Conservation (phyloP, 2,888 invertebrate species). For the Metacarcinus magister region DNA sequence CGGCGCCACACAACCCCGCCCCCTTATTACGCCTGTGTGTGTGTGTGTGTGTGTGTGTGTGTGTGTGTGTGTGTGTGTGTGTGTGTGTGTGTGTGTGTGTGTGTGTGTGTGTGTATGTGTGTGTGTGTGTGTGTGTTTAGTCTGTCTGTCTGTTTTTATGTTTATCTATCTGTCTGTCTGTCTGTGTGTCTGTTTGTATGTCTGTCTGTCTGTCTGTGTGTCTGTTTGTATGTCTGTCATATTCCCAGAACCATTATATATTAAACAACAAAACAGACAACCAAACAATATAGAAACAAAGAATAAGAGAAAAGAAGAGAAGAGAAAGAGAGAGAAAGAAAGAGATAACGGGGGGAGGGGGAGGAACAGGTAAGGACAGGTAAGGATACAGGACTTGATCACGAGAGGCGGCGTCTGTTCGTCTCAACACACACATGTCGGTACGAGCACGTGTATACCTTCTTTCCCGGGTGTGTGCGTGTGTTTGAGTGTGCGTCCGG, state of each 20-base stretch:
- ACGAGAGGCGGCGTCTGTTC: neutral
- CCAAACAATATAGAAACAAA: neutral
- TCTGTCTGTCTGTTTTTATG: too few species aligned
- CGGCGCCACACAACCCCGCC: neutral
- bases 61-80: conserved; percentile 27
- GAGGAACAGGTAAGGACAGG: neutral
- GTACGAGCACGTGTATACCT: neutral
- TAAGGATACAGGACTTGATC: conserved; percentile 30
- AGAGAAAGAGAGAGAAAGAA: neutral
- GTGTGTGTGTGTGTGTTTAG: neutral
- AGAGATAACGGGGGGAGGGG: neutral
- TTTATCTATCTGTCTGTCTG: too few species aligned
- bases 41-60: conserved; percentile 34
- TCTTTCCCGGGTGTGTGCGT: neutral
- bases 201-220: too few species aligned
- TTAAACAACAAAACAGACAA: neutral
- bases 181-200: too few species aligned
- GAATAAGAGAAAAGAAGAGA: neutral
- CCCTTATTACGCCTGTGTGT: neutral
- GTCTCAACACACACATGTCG: neutral
- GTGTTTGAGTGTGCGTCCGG: neutral
- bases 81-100: conserved; percentile 11
- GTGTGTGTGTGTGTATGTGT: neutral
- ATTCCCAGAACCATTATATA: too few species aligned
- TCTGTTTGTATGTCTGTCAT: too few species aligned